Conservation (phyloP, 2,888 invertebrate genomes). For the Spilarctia lutea region DNA sequence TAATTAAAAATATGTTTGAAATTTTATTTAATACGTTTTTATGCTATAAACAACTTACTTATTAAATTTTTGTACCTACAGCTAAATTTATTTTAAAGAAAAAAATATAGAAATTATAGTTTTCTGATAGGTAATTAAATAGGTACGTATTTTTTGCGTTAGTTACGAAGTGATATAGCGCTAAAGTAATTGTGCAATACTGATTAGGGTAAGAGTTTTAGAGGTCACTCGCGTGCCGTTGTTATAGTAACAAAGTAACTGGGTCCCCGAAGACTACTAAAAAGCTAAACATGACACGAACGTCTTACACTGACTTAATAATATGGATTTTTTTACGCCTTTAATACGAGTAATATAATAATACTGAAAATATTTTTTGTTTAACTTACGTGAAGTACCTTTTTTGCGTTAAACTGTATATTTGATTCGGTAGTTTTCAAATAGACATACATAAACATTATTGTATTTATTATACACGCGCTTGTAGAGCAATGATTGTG, state of each 20-base stretch:
- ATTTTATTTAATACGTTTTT: neutral
- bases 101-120: neutral
- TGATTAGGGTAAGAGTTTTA: constrained; percentile 57
- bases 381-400: neutral
- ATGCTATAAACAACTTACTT: neutral
- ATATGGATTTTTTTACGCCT: constrained; percentile 42
- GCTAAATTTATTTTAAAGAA: neutral
- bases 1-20: neutral
- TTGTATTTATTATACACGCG: neutral
- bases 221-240: constrained; percentile 61
- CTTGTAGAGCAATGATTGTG: too few relatives aligned
- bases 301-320: constrained; percentile 38
- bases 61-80: neutral
- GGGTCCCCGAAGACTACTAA: constrained; percentile 57
- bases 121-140: neutral
- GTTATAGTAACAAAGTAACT: constrained; percentile 54
- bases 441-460: too few relatives aligned
- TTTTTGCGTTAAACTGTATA: too few relatives aligned
- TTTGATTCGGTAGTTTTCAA: too few relatives aligned
- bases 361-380: neutral
- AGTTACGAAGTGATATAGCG: constrained; percentile 46
- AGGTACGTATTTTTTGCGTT: neutral
- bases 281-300: constrained; percentile 54
- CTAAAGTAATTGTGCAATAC: constrained; percentile 58
- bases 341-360: neutral